Percentiles rank a stretch among this genome's conserved stretches.
Conservation (phyloP, 2,888 invertebrate species). For the Salpingus planirostris region DNA sequence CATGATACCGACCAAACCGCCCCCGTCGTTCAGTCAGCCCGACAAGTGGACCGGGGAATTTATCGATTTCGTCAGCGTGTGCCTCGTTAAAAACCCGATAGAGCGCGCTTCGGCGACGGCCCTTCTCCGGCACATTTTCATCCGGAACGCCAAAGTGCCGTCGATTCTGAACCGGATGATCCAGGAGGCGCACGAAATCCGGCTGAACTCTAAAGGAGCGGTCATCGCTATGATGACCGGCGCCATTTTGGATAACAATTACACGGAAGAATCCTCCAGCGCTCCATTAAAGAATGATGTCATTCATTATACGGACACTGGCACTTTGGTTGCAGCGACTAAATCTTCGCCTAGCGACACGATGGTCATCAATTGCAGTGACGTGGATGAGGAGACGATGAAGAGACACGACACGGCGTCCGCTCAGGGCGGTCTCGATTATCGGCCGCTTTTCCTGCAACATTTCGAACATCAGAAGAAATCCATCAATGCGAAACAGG, state of each 20-base stretch:
- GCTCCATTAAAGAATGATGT: constrained; percentile 38
- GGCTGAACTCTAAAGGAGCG: no score
- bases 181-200: constrained; percentile 85
- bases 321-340: constrained; percentile 58
- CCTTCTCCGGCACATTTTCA: constrained; percentile 83
- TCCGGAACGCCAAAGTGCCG: constrained; percentile 58
- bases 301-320: constrained; percentile 56
- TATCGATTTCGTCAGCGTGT: constrained; percentile 92
- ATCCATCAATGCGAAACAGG: neutral
- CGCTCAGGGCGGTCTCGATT: constrained; percentile 71
- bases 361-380: constrained; percentile 85
- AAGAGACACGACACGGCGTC: constrained; percentile 86
- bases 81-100: constrained; percentile 86
- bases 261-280: neutral
- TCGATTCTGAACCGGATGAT: constrained; percentile 85
- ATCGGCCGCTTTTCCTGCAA: constrained; percentile 87
- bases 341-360: constrained; percentile 69
- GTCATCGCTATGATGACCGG: constrained; percentile 2
- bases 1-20: constrained; percentile 99
- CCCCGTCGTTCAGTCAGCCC: constrained; percentile 94
- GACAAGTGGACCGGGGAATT: constrained; percentile 96
- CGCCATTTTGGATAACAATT: constrained; percentile 1
- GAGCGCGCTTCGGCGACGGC: constrained; percentile 87
- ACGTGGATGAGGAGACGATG: constrained; percentile 85
- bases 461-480: constrained; percentile 89